Evolutionary conservation across 1,140 invertebrate species (phyloP).

Genomic region (Drosophila subpulchrella): DNA sequence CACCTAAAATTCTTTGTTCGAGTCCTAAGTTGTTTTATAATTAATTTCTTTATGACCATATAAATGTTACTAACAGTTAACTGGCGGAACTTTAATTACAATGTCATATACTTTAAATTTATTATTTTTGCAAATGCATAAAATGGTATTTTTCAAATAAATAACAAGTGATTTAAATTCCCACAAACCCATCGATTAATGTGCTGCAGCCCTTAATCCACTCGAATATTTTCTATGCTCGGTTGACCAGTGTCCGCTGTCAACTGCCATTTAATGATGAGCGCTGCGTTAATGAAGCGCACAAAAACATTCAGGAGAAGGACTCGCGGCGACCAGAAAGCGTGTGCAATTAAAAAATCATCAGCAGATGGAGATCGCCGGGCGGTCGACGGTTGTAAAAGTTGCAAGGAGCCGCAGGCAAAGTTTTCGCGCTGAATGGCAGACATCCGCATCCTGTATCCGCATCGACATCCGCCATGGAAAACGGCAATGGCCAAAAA

Average conservation of each 20-base stretch:
- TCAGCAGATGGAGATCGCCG: slow-evolving; percentile 43
- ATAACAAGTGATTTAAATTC: no score
- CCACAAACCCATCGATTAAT: background rate
- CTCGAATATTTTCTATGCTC: background rate
- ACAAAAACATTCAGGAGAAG: slow-evolving; percentile 20
- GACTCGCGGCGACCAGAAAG: slow-evolving; percentile 29
- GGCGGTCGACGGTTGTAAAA: slow-evolving; percentile 49
- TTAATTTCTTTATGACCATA: no score
- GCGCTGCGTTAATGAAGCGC: slow-evolving; percentile 57
- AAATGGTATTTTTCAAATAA: no score
- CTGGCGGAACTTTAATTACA: no score
- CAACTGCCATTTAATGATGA: slow-evolving; percentile 54
- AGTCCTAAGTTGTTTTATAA: no score
- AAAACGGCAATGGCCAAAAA: slow-evolving; percentile 45
- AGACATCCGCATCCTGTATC: slow-evolving; percentile 42
- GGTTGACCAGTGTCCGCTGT: slow-evolving; percentile 34
- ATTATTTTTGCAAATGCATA: no score
- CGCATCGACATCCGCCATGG: slow-evolving; percentile 24
- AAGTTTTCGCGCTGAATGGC: slow-evolving; percentile 60
- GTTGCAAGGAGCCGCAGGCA: slow-evolving; percentile 48
- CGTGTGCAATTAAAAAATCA: slow-evolving; percentile 77
- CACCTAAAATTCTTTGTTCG: no score
- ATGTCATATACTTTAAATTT: no score
- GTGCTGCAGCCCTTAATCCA: slow-evolving; percentile 1
- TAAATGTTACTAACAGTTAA: no score